Evolutionary conservation across 2,797 vertebrate genomes (phyloP).

Genomic region (Sciurus carolinensis): DNA sequence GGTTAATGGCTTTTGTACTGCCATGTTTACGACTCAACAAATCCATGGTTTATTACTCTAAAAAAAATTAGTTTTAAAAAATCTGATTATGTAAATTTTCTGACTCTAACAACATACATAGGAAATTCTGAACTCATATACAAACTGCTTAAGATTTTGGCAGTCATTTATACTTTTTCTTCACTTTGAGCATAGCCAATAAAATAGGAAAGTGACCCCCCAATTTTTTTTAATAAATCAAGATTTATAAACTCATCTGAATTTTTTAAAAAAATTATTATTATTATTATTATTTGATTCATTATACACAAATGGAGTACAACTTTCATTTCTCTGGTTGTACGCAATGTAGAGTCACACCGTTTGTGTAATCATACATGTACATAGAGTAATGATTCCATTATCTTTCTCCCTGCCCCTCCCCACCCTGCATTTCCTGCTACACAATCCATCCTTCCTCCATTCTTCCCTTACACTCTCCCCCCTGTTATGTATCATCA

Average conservation of each 20-base stretch:
- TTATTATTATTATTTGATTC: too few relatives aligned
- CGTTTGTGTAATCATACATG: too few relatives aligned
- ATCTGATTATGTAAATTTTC: not conserved
- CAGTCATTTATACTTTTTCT: conserved; percentile 40
- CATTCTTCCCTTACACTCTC: too few relatives aligned
- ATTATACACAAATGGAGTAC: too few relatives aligned
- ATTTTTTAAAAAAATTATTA: conserved; percentile 62
- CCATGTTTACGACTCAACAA: not conserved
- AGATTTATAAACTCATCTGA: conserved; percentile 50
- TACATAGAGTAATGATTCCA: too few relatives aligned
- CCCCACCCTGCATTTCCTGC: too few relatives aligned
- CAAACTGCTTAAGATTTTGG: not conserved
- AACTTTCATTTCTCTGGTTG: too few relatives aligned
- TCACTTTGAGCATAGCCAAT: conserved; percentile 33
- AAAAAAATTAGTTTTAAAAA: not conserved
- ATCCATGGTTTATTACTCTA: not conserved
- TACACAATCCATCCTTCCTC: too few relatives aligned
- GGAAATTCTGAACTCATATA: not conserved
- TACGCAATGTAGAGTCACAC: too few relatives aligned
- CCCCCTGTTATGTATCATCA: too few relatives aligned
- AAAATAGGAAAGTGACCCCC: conserved; percentile 73
- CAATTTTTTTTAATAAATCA: not conserved
- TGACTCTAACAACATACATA: not conserved
- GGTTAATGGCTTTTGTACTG: not conserved
- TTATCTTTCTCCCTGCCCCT: too few relatives aligned